Conservation (phyloP, 1,140 invertebrate species). For the Drosophila sproati region DNA sequence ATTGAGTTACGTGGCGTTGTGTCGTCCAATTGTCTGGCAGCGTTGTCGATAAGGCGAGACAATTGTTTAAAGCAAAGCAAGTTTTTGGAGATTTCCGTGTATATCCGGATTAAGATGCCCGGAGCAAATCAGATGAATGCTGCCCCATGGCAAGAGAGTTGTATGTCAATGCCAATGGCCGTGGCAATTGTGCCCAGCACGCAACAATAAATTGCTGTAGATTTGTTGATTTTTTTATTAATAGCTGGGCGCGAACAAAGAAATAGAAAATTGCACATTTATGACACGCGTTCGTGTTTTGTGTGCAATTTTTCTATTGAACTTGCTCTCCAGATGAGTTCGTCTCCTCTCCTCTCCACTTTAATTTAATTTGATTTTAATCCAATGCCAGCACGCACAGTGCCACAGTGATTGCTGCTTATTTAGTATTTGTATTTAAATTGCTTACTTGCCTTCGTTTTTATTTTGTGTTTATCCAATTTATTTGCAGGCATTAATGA, state of each 20-base stretch:
- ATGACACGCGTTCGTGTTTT: slow-evolving; percentile 55
- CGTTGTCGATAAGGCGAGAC: slow-evolving; percentile 37
- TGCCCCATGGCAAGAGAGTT: slow-evolving; percentile 44
- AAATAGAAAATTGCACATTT: slow-evolving; percentile 62
- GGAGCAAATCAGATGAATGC: slow-evolving; percentile 12
- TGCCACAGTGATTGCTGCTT: slow-evolving; percentile 12
- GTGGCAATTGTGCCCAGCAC: slow-evolving; percentile 62
- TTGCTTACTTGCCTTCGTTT: not conserved
- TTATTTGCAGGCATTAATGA: slow-evolving; percentile 41
- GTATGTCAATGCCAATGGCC: slow-evolving; percentile 74
- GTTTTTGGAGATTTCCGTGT: slow-evolving; percentile 5
- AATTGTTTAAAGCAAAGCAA: slow-evolving; percentile 11
- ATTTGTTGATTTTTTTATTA: slow-evolving; percentile 65
- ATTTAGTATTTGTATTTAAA: slow-evolving; percentile 49
- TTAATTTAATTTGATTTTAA: slow-evolving; percentile 65
- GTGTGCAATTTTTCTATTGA: slow-evolving; percentile 44
- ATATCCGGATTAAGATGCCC: slow-evolving; percentile 66
- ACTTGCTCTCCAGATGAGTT: slow-evolving; percentile 3
- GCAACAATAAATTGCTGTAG: slow-evolving; percentile 55
- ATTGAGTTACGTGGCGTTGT: slow-evolving; percentile 78
- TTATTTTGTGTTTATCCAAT: slow-evolving; percentile 24
- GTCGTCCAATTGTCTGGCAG: slow-evolving; percentile 19
- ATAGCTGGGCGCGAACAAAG: slow-evolving; percentile 51
- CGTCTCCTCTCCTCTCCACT: not conserved
- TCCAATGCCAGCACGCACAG: slow-evolving; percentile 65